Conservation (phyloP, 2,797 vertebrate species). For the Sphenopsis melanotis region DNA sequence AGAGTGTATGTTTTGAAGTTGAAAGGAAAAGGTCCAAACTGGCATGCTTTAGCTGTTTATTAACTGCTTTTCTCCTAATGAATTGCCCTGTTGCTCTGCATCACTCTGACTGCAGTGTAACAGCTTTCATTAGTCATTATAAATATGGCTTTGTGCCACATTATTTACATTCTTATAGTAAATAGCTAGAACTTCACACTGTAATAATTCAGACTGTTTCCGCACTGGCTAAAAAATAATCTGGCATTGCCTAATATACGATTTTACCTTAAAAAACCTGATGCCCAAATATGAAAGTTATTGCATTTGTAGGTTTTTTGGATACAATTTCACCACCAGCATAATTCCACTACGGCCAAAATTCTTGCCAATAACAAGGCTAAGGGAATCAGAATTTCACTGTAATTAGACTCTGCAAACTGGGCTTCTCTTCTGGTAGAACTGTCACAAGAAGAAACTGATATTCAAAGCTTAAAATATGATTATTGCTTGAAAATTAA, state of each 20-base stretch:
- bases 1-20: slow-evolving; percentile 30
- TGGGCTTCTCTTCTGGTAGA: slow-evolving; percentile 49
- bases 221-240: slow-evolving; percentile 59
- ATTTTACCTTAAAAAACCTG: slow-evolving; percentile 40
- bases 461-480: slow-evolving; percentile 67
- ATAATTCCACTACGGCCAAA: slow-evolving; percentile 48
- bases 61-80: slow-evolving; percentile 73
- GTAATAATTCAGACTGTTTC: slow-evolving; percentile 54
- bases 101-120: slow-evolving; percentile 77
- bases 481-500: slow-evolving; percentile 61
- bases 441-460: slow-evolving; percentile 47
- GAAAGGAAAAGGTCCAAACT: slow-evolving; percentile 55
- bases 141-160: slow-evolving; percentile 76
- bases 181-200: slow-evolving; percentile 72
- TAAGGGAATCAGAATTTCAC: slow-evolving; percentile 52
- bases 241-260: slow-evolving; percentile 44
- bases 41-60: slow-evolving; percentile 65
- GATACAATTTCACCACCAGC: slow-evolving; percentile 19
- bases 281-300: neutral
- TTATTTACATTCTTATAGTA: slow-evolving; percentile 76
- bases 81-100: slow-evolving; percentile 75
- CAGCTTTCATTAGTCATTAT: slow-evolving; percentile 79
- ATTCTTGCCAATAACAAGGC: slow-evolving; percentile 50
- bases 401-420: slow-evolving; percentile 59
- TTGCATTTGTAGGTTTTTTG: neutral